Evolutionary conservation across 2,888 invertebrate species (phyloP).

Genomic region (Tetheella fluctuosa): DNA sequence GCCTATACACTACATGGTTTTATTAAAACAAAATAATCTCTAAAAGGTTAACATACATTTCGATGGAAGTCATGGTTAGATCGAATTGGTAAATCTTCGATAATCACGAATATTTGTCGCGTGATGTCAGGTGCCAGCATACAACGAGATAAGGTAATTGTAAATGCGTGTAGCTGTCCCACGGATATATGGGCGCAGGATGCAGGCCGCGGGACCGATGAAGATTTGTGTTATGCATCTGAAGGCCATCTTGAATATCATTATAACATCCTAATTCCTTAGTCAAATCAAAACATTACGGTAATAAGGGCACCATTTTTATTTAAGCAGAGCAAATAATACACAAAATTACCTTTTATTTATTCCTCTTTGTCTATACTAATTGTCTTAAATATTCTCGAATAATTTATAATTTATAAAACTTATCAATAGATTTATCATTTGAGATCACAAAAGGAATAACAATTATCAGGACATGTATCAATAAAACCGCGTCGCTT

Average conservation of each 20-base stretch:
- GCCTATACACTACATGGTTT: background rate
- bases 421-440: slow-evolving; percentile 25
- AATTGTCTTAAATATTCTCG: background rate
- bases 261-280: background rate
- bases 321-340: background rate
- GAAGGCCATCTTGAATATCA: background rate
- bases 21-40: background rate
- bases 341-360: background rate
- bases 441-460: slow-evolving; percentile 33
- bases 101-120: slow-evolving; percentile 73
- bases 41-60: background rate
- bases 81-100: slow-evolving; percentile 20
- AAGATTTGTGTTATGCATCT: background rate
- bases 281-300: background rate
- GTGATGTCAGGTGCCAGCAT: slow-evolving; percentile 72
- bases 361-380: background rate
- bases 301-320: background rate
- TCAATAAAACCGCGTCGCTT: slow-evolving; percentile 47
- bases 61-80: background rate
- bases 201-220: slow-evolving; percentile 29
- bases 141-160: slow-evolving; percentile 77
- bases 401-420: background rate
- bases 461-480: slow-evolving; percentile 39
- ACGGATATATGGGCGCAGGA: slow-evolving; percentile 64
- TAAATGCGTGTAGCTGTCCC: slow-evolving; percentile 78